phyloP scores from a whole-genome alignment of 2,113 vertebrate species.

The Electrona antarctica region DNA sequence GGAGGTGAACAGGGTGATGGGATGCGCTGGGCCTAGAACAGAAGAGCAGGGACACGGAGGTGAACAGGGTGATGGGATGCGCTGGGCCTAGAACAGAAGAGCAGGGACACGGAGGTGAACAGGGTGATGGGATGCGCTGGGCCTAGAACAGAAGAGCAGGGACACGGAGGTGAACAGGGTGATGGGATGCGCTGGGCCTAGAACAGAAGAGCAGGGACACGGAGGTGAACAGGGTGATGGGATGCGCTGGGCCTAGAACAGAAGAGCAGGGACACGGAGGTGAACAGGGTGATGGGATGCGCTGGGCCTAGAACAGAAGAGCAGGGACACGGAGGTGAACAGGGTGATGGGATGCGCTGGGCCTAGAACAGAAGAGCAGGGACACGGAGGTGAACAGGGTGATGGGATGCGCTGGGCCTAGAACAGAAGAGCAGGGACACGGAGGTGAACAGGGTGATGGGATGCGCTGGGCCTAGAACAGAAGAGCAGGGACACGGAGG shows the following conservation, averaged over 20 bases:
- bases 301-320: constrained; percentile 79
- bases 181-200: constrained; percentile 81
- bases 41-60: constrained; percentile 81
- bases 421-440: constrained; percentile 82
- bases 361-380: constrained; percentile 82
- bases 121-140: constrained; percentile 85
- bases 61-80: constrained; percentile 89
- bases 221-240: constrained; percentile 89
- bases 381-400: constrained; percentile 87
- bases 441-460: constrained; percentile 89
- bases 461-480: constrained; percentile 80
- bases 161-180: constrained; percentile 87
- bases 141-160: constrained; percentile 82
- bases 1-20: constrained; percentile 89
- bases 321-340: constrained; percentile 85
- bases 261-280: constrained; percentile 81
- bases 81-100: constrained; percentile 79
- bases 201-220: constrained; percentile 82
- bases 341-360: constrained; percentile 85
- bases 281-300: constrained; percentile 89
- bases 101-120: constrained; percentile 85
- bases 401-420: constrained; percentile 81
- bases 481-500: constrained; percentile 81
- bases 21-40: constrained; percentile 80
- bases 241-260: constrained; percentile 80